Conservation (phyloP, 2,113 vertebrate species). For the Athene noctua region DNA sequence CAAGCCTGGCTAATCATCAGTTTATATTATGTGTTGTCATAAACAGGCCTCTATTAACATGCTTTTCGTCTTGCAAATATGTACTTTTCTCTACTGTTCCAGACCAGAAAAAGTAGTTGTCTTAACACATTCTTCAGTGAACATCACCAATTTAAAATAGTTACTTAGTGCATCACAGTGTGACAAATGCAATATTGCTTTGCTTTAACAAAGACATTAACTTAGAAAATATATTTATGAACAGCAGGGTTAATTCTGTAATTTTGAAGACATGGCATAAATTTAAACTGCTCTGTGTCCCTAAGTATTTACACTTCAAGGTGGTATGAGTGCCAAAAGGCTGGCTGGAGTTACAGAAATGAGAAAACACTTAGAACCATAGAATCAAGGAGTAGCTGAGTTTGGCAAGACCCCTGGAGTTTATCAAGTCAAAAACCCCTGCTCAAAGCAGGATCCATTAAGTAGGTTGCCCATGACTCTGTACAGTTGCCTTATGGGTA, state of each 20-base stretch:
- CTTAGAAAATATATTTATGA: background rate
- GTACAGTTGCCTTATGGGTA: background rate
- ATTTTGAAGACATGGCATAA: background rate
- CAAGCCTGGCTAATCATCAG: background rate
- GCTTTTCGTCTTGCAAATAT: background rate
- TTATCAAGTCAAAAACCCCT: background rate
- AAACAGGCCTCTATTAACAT: background rate
- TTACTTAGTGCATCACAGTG: background rate
- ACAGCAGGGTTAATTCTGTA: background rate
- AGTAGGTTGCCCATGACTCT: fast-evolving
- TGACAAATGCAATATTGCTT: background rate
- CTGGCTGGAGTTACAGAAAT: background rate
- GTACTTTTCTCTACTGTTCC: background rate
- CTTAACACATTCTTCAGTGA: background rate
- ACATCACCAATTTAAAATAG: background rate
- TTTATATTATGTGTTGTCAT: background rate
- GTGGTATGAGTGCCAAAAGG: background rate
- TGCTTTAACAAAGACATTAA: background rate
- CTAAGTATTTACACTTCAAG: background rate
- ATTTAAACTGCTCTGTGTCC: background rate
- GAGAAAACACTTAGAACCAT: background rate
- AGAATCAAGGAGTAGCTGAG: background rate
- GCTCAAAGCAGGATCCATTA: background rate
- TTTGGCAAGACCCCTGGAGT: background rate
- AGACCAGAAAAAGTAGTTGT: background rate